Conservation (phyloP, 2,888 invertebrate genomes). For the Aleiodes leptofemur region DNA sequence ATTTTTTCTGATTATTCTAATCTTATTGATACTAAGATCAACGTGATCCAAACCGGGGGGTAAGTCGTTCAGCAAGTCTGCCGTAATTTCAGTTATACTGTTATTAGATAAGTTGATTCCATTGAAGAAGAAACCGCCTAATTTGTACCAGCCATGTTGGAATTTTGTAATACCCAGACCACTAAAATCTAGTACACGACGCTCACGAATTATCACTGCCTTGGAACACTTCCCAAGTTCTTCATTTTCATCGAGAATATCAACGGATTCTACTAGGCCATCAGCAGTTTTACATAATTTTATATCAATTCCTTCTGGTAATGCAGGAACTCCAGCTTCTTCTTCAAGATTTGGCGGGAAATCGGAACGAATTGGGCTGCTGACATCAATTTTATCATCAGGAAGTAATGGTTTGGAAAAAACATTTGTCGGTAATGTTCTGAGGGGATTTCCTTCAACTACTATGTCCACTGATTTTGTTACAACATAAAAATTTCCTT, state of each 20-base stretch:
- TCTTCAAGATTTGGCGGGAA: not conserved
- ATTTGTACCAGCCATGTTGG: conserved; percentile 64
- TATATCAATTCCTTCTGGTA: conserved; percentile 35
- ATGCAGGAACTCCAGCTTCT: not conserved
- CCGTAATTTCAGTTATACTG: conserved; percentile 60
- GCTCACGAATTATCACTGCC: conserved; percentile 43
- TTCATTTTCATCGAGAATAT: conserved; percentile 46
- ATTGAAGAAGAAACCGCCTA: conserved; percentile 52
- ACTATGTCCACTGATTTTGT: conserved; percentile 54
- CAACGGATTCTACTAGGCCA: conserved; percentile 53
- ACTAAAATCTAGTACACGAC: conserved; percentile 52
- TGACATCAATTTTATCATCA: conserved; percentile 36
- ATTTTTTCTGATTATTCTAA: conserved; percentile 55
- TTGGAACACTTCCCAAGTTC: conserved; percentile 52
- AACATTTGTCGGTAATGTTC: conserved; percentile 58
- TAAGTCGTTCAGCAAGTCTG: conserved; percentile 62
- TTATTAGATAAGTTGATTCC: conserved; percentile 60
- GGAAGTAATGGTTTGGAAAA: conserved; percentile 57
- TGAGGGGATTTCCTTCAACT: conserved; percentile 56
- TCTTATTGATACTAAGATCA: conserved; percentile 56
- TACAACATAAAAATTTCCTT: conserved; percentile 61
- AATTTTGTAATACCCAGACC: conserved; percentile 58
- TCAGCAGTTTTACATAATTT: conserved; percentile 57
- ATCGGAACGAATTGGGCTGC: not conserved
- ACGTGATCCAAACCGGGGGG: conserved; percentile 57